These are phyloP conservation scores for Brachionus sp. DNA, from an alignment of 1,140 invertebrate species.

Conservation along the genomic window DNA sequence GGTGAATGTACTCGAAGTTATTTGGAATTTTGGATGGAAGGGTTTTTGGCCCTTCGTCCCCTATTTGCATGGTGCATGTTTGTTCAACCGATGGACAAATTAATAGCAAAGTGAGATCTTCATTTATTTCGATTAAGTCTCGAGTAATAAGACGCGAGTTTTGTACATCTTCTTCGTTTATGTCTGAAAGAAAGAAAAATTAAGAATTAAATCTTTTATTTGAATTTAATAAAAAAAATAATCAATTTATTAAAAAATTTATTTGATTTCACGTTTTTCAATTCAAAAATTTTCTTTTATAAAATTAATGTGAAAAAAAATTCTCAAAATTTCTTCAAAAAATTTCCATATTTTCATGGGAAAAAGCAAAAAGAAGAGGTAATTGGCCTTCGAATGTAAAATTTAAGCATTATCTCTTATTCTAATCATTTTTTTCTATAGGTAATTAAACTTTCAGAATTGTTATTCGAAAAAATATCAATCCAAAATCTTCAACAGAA, in stretches of 20 bases:
- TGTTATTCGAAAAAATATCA: no score
- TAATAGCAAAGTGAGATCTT: constrained; percentile 18
- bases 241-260: no score
- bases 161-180: neutral
- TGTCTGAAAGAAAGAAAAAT: neutral
- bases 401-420: no score
- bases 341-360: no score
- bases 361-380: no score
- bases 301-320: no score
- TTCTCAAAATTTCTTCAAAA: no score
- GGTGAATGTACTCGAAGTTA: constrained; percentile 61
- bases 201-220: neutral
- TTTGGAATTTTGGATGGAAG: neutral
- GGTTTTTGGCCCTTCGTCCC: neutral
- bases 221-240: neutral
- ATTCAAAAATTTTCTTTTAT: neutral
- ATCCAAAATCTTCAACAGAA: no score
- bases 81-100: constrained; percentile 33
- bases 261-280: no score
- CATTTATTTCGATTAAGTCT: constrained; percentile 33
- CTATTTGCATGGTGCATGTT: constrained; percentile 32
- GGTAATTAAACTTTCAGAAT: no score
- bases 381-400: no score
- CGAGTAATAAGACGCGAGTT: neutral
- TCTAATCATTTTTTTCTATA: no score